Percentiles rank a stretch among this genome's conserved stretches.
Conservation (phyloP, 2,113 vertebrate genomes). For the human (Homo sapiens) region GRCh38 chr3:80488501-80489000, state of each 20-base stretch:
- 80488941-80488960: background rate
- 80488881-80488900: background rate
- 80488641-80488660: background rate
- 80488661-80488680: background rate
- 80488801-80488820: background rate
- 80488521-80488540: background rate
- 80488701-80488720: background rate
- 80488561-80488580: fast-evolving
- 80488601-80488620: background rate
- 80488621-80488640: background rate
- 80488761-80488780: too few relatives aligned
- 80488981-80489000: background rate
- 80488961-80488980: too few relatives aligned
- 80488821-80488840: background rate
- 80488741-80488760: too few relatives aligned
- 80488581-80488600: background rate
- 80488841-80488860: background rate
- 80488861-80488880: background rate
- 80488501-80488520: background rate
- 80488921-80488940: background rate
- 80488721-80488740: fast-evolving
- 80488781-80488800: background rate
- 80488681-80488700: background rate
- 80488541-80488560: background rate
- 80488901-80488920: background rate